Evolutionary conservation across 2,113 vertebrate genomes (phyloP).

Genomic region (Genyomyrus donnyi): DNA sequence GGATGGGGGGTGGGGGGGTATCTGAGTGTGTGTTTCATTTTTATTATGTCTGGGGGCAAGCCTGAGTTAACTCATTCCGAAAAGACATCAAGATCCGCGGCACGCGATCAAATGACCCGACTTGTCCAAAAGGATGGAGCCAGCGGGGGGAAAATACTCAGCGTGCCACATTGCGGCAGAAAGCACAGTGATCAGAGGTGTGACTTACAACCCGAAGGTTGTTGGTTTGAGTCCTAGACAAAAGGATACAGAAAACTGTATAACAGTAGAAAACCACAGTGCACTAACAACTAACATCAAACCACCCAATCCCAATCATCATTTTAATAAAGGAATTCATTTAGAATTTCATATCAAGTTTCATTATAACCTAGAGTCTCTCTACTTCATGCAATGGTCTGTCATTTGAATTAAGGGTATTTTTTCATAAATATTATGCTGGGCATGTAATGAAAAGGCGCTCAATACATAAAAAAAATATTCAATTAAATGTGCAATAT

Average conservation of each 20-base stretch:
- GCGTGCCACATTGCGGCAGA: neutral
- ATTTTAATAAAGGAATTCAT: neutral
- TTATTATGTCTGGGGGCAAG: conserved; percentile 8
- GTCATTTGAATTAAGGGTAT: neutral
- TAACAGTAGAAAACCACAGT: neutral
- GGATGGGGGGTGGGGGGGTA: neutral
- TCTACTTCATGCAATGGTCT: neutral
- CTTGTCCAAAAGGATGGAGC: neutral
- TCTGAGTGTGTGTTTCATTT: neutral
- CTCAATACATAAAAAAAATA: neutral
- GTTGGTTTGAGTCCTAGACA: neutral
- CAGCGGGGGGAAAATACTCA: neutral
- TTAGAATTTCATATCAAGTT: neutral
- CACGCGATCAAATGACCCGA: neutral
- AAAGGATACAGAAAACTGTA: neutral
- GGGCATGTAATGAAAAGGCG: neutral
- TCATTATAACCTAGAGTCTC: neutral
- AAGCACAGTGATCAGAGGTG: neutral
- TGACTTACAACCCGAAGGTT: neutral
- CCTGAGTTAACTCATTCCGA: neutral
- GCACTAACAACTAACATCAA: neutral
- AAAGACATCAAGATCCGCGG: neutral
- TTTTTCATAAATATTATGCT: neutral
- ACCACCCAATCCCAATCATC: neutral
- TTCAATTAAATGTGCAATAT: conserved; percentile 13